Percentiles rank a stretch among this genome's conserved stretches.
These are phyloP conservation scores for Cordilura impudica DNA, from an alignment of 2,888 invertebrate genomes.

Conservation along the genomic window DNA sequence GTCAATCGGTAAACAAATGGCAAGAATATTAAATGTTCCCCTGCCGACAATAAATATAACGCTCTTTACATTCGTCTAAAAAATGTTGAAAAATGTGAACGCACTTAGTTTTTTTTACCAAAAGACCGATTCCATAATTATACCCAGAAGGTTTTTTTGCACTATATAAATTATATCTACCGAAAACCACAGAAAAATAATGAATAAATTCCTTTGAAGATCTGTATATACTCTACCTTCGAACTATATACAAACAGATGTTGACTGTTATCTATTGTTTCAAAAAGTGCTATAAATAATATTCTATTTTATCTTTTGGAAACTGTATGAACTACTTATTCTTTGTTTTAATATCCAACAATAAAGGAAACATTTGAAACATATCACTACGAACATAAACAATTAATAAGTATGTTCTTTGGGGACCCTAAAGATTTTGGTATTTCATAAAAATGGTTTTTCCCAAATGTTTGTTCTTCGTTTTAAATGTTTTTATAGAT, in stretches of 20 bases:
- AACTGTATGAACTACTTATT: slow-evolving; percentile 16
- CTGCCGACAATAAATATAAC: too few relatives aligned
- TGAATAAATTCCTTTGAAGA: too few relatives aligned
- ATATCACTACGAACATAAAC: not conserved
- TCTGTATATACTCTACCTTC: not conserved
- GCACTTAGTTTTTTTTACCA: too few relatives aligned
- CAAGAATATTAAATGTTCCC: too few relatives aligned
- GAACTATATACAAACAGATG: not conserved
- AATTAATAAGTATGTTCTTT: not conserved
- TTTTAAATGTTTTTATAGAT: not conserved
- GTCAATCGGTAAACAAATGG: too few relatives aligned
- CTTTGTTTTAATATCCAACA: not conserved
- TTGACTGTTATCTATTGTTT: not conserved
- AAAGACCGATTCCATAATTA: too few relatives aligned
- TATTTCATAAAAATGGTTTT: too few relatives aligned
- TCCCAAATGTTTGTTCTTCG: not conserved
- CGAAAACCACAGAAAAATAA: too few relatives aligned
- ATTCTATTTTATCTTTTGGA: not conserved
- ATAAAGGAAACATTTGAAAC: not conserved
- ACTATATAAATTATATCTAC: too few relatives aligned
- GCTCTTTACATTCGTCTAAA: too few relatives aligned
- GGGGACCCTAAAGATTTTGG: not conserved
- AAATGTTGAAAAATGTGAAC: too few relatives aligned
- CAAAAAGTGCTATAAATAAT: slow-evolving; percentile 14
- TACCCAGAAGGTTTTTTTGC: too few relatives aligned